phyloP scores from a whole-genome alignment of 1,140 invertebrate genomes.

The Leptinotarsa undecemlineata region DNA sequence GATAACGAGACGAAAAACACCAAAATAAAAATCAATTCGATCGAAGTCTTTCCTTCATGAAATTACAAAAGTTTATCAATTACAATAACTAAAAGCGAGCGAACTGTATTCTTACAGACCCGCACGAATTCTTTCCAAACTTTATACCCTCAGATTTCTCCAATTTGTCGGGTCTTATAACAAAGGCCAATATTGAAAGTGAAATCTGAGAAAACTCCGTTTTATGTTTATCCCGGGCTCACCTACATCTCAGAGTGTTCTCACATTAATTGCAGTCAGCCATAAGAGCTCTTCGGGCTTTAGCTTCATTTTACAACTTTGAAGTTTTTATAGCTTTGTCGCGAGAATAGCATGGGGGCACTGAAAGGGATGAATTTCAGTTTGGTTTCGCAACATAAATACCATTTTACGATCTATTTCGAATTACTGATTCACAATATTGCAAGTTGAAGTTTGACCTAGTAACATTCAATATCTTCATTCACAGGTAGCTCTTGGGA shows the following conservation, averaged over 20 bases:
- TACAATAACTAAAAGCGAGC: neutral
- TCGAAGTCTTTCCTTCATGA: neutral
- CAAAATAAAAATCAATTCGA: neutral
- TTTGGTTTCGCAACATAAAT: neutral
- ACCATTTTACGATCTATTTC: neutral
- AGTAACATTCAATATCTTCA: no score
- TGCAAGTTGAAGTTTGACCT: no score
- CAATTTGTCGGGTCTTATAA: neutral
- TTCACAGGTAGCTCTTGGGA: no score
- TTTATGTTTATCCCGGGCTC: slow-evolving; percentile 5
- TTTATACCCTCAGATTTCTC: neutral
- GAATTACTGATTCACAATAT: neutral
- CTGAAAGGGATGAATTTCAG: neutral
- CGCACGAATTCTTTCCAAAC: neutral
- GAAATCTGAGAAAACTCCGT: neutral
- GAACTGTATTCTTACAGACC: neutral
- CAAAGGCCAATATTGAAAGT: slow-evolving; percentile 8
- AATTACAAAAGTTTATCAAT: neutral
- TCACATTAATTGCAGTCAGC: slow-evolving; percentile 2
- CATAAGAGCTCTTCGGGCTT: neutral
- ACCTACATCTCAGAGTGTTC: slow-evolving; percentile 3
- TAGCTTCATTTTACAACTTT: neutral
- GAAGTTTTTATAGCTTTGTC: slow-evolving; percentile 1
- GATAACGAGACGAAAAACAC: neutral
- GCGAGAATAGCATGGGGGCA: neutral